phyloP scores from a whole-genome alignment of 2,113 vertebrate genomes.

The Dromiciops gliroides region DNA sequence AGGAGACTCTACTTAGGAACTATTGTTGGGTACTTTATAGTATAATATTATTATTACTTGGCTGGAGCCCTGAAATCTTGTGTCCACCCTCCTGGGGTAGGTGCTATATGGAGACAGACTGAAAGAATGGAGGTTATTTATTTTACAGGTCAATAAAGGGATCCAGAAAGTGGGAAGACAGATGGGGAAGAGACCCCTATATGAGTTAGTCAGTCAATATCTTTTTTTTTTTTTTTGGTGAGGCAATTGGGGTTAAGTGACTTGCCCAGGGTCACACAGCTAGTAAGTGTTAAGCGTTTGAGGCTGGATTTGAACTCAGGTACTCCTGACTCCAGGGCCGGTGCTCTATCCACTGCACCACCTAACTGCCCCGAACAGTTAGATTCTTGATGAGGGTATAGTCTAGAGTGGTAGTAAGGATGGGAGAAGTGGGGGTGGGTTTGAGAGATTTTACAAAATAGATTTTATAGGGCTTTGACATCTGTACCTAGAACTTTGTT shows the following conservation, averaged over 20 bases:
- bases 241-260: too few species aligned
- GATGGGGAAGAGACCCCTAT: not conserved
- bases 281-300: too few species aligned
- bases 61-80: not conserved
- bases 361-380: too few species aligned
- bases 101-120: not conserved
- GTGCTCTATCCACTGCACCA: too few species aligned
- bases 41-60: not conserved
- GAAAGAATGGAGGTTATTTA: not conserved
- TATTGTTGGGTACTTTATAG: not conserved
- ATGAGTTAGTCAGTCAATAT: not conserved
- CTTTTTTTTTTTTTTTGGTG: too few species aligned
- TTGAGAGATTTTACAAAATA: slow-evolving; percentile 22
- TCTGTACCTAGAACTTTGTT: slow-evolving; percentile 12
- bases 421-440: slow-evolving; percentile 15
- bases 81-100: not conserved
- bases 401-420: not conserved
- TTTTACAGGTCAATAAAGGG: not conserved
- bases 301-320: too few species aligned
- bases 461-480: not conserved
- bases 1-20: not conserved
- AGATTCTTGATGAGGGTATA: slow-evolving; percentile 4
- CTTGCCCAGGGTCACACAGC: too few species aligned
- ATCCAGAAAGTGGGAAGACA: not conserved
- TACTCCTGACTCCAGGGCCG: too few species aligned